A percentile compares a stretch with the other conserved stretches of the same genome.
Evolutionary conservation across 1,140 invertebrate species (phyloP).

Genomic region (Drosophila chauvacae): DNA sequence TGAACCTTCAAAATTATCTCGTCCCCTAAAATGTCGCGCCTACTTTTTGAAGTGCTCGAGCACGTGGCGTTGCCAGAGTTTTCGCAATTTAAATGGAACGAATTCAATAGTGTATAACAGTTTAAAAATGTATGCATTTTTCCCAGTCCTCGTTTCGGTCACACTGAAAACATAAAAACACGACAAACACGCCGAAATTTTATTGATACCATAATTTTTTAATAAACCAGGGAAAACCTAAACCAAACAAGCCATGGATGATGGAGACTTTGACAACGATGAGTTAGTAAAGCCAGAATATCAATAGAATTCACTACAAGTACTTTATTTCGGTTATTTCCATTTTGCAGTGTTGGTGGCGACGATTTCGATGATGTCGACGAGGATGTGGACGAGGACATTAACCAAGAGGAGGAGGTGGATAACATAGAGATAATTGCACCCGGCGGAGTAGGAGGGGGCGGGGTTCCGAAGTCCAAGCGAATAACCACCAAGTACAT

Average conservation of each 20-base stretch:
- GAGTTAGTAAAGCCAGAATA: slow-evolving; percentile 86
- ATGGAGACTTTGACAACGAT: slow-evolving; percentile 91
- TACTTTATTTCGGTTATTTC: background rate
- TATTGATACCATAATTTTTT: slow-evolving; percentile 1
- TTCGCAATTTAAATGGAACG: too few species aligned
- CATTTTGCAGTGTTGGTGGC: slow-evolving; percentile 87
- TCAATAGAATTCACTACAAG: background rate
- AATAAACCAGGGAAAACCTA: background rate
- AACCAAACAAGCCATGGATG: slow-evolving; percentile 86
- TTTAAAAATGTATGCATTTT: background rate
- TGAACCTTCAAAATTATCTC: too few species aligned
- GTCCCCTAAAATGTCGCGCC: too few species aligned
- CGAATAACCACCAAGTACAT: slow-evolving; percentile 96
- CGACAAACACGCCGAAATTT: slow-evolving; percentile 48
- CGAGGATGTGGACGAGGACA: slow-evolving; percentile 92
- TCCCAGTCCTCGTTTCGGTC: background rate
- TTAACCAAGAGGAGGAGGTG: slow-evolving; percentile 92
- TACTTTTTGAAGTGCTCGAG: too few species aligned
- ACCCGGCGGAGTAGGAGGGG: slow-evolving; percentile 89
- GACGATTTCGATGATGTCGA: slow-evolving; percentile 93
- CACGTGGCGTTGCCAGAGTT: background rate
- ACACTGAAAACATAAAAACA: slow-evolving; percentile 7
- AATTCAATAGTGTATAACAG: background rate
- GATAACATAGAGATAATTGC: slow-evolving; percentile 91
- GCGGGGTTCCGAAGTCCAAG: slow-evolving; percentile 92